Evolutionary conservation across 2,797 vertebrate species (phyloP).

Genomic region (Parauchenoglanis punctatus): DNA sequence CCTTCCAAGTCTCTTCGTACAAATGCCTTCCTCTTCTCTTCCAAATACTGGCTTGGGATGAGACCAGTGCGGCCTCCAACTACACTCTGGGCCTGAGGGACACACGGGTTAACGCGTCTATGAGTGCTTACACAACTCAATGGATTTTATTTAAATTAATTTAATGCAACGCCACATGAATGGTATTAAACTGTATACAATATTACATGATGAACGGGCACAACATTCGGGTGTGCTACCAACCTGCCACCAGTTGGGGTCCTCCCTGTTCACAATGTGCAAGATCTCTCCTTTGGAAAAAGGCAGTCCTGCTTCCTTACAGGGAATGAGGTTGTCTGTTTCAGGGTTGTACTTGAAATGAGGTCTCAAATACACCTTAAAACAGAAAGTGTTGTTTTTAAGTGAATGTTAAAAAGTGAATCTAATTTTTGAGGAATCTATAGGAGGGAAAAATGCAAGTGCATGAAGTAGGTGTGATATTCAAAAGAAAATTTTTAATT

Average conservation of each 20-base stretch:
- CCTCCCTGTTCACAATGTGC: slow-evolving; percentile 96
- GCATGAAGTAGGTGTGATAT: neutral
- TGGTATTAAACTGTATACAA: neutral
- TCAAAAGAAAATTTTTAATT: neutral
- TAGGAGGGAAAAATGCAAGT: neutral
- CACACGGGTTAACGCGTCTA: neutral
- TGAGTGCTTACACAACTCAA: neutral
- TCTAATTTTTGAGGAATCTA: neutral
- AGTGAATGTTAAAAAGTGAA: neutral
- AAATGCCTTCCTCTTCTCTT: slow-evolving; percentile 99
- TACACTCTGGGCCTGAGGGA: slow-evolving; percentile 84
- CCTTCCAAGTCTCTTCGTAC: slow-evolving; percentile 91
- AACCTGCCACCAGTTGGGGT: slow-evolving; percentile 99
- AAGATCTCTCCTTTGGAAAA: slow-evolving; percentile 96
- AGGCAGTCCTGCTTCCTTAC: slow-evolving; percentile 94
- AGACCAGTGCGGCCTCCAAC: slow-evolving; percentile 91
- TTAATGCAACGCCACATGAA: neutral
- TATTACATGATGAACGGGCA: neutral
- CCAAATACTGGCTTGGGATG: slow-evolving; percentile 96
- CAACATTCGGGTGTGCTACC: slow-evolving; percentile 55
- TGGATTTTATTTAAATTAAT: neutral
- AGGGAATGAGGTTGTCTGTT: slow-evolving; percentile 94
- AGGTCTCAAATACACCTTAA: slow-evolving; percentile 92
- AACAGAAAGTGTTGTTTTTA: neutral
- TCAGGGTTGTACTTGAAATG: slow-evolving; percentile 97